Conservation (phyloP, 2,113 vertebrate species). For the Rhea americana region DNA sequence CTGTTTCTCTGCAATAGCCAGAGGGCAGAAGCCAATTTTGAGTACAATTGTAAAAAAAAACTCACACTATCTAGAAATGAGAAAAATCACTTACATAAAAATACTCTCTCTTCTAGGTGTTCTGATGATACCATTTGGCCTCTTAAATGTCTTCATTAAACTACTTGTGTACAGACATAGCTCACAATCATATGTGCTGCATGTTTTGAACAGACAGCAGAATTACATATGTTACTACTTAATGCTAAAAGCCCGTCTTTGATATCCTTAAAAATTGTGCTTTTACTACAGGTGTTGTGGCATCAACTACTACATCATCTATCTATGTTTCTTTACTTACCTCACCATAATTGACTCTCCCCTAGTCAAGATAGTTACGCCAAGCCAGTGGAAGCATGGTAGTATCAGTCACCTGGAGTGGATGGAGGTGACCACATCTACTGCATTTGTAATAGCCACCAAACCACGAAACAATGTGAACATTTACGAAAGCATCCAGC, state of each 20-base stretch:
- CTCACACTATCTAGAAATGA: background rate
- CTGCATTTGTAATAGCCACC: background rate
- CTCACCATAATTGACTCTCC: constrained; percentile 56
- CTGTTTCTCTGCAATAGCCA: background rate
- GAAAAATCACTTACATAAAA: constrained; percentile 7
- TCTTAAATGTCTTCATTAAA: constrained; percentile 1
- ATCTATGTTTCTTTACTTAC: constrained; percentile 65
- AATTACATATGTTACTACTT: constrained; percentile 16
- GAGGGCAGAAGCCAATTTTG: background rate
- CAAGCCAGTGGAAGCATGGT: constrained; percentile 51
- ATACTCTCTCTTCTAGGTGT: background rate
- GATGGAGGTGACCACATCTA: constrained; percentile 49
- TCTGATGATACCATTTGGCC: background rate
- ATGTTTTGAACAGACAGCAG: background rate
- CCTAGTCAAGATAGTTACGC: constrained; percentile 64
- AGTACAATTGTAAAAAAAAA: background rate
- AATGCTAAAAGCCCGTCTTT: background rate
- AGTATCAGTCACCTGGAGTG: constrained; percentile 17
- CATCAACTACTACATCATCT: constrained; percentile 28
- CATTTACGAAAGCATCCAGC: background rate
- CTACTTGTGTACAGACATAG: background rate
- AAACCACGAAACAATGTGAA: background rate
- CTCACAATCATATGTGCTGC: constrained; percentile 1
- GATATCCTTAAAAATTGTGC: background rate
- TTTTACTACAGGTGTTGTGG: constrained; percentile 8